Evolutionary conservation across 1,140 invertebrate species (phyloP).

Genomic region (Aethina tumida): DNA sequence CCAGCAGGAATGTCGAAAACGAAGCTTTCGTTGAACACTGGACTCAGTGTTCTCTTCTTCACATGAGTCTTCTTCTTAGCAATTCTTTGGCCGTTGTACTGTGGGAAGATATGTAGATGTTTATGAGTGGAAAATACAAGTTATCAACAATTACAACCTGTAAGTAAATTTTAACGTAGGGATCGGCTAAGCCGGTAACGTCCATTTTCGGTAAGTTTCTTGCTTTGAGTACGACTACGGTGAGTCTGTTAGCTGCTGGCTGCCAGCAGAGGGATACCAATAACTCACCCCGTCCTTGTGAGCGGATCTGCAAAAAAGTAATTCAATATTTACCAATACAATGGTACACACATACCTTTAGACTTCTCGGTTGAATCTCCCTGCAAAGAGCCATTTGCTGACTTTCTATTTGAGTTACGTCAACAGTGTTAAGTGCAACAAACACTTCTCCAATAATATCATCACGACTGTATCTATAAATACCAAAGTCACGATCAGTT

Average conservation of each 20-base stretch:
- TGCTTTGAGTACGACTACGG: constrained; percentile 86
- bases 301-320: constrained; percentile 54
- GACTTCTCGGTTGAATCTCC: constrained; percentile 75
- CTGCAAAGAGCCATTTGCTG: constrained; percentile 65
- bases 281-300: constrained; percentile 81
- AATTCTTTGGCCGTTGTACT: constrained; percentile 87
- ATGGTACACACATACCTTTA: constrained; percentile 52
- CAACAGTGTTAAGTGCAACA: constrained; percentile 67
- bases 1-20: constrained; percentile 70
- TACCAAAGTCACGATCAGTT: no score
- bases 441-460: constrained; percentile 97
- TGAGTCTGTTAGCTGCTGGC: constrained; percentile 77
- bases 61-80: constrained; percentile 99
- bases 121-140: background rate
- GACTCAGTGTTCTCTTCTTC: constrained; percentile 94
- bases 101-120: background rate
- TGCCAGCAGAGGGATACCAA: constrained; percentile 91
- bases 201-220: constrained; percentile 93
- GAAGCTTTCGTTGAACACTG: constrained; percentile 97
- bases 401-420: constrained; percentile 68
- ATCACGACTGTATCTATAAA: constrained; percentile 92
- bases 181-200: constrained; percentile 88
- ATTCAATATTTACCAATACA: constrained; percentile 15
- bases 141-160: constrained; percentile 41
- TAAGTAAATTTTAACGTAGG: constrained; percentile 94